These are phyloP conservation scores for Platycercus adscitus DNA, from an alignment of 2,113 vertebrate genomes.

Conservation along the genomic window DNA sequence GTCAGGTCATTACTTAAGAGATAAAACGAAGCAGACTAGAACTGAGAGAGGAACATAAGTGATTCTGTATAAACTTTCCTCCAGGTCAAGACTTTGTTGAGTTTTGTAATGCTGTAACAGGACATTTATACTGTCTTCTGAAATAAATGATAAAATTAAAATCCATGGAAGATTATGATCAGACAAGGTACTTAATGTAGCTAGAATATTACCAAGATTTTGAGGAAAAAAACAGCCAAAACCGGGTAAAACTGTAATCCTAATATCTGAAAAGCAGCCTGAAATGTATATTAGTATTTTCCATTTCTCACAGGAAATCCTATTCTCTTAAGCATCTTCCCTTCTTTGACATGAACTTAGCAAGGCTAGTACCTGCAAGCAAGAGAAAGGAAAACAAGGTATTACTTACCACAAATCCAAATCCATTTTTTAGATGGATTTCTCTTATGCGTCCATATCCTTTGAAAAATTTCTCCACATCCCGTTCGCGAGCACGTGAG, in stretches of 20 bases:
- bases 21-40: not conserved
- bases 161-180: not conserved
- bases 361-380: not conserved
- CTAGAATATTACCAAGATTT: not conserved
- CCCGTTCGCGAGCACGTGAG: constrained; percentile 88
- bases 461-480: constrained; percentile 95
- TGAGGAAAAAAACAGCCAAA: not conserved
- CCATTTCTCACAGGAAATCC: not conserved
- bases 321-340: not conserved
- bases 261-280: not conserved
- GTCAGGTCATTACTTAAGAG: not conserved
- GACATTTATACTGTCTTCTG: not conserved
- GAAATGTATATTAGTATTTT: not conserved
- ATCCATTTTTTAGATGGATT: constrained; percentile 92
- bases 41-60: not conserved
- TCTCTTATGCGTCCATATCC: constrained; percentile 91
- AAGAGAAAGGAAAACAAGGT: not conserved
- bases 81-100: not conserved
- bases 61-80: not conserved
- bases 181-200: not conserved
- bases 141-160: not conserved
- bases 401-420: constrained; percentile 91
- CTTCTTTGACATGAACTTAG: not conserved
- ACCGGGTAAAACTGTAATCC: not conserved
- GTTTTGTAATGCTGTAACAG: not conserved